Base-by-base conservation (phyloP, 1,140 invertebrate species). In the Platorchestia sp. region DNA sequence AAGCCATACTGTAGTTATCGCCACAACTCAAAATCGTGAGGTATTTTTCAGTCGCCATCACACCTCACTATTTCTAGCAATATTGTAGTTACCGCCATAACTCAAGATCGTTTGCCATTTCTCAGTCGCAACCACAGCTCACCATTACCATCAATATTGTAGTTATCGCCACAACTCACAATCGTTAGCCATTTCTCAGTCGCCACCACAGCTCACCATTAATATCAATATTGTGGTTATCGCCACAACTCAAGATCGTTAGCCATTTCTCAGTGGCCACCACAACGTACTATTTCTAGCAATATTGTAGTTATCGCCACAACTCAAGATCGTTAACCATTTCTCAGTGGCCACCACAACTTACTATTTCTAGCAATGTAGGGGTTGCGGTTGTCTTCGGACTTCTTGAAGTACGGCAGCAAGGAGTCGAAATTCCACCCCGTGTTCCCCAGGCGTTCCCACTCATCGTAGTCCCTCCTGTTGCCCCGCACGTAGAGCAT, bases 401-500 rank as follows among this genome's bases (percentile, higher is more conserved):
- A 97, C 96, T 97, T 97, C 96, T 99, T 98, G 97, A 99, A 99
- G 97, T 99, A 99, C 87, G 98, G 98, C 0, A 99, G 97, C 0
- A 98, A 98, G 59, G 99, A 98, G 89, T 98, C 98, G 96, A 98
- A 99, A 0, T 98, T 98, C 99, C 99, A 99, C 0, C 99, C 99
- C 0, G 98, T 98, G 96, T 99, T 99, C 0, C 99, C 99, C 75
- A 98, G 97, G 0, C 98, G 97, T 97, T 99, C 99, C 99, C 99
- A 99, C 16, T 97, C 97, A 96, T 99, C 99, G 97, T 99, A 99
- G 97, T 99, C 99, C 95, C 98, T 98, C 96, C 98, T 98, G 97
- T 99, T 99, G 0, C 99, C 99, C 59, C 99, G 97, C 0, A 99
- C 97, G 97, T 99, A 99, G 0, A 99, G 97, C 99, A 99, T 99